Base-by-base conservation (phyloP, 2,113 vertebrate species). In the Panthera uncia region DNA sequence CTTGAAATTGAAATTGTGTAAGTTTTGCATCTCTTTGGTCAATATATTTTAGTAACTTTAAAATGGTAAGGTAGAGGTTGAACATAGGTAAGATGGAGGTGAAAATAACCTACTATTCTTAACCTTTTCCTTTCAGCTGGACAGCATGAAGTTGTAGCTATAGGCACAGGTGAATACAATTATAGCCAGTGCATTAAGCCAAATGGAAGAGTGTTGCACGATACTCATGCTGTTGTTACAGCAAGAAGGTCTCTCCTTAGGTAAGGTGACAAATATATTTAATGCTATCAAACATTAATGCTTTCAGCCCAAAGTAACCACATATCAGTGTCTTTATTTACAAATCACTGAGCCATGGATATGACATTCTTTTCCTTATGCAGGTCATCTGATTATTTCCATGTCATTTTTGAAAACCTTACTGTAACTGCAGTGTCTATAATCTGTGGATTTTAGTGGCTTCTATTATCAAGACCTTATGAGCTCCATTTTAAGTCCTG, bases 171-270 rank as follows among this genome's bases (percentile, higher is more conserved):
- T 50, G 99, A 99, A 57, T 99, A 97, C 84, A 99, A 99, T 76
- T 99, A 99, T 86, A 99, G 98, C 89, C 98, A 99, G 84, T 96
- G 94, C 23, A 66, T 98, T 0, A 98, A 99, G 0, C 93, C 98
- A 0, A 98, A 98, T 23, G 99, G 99, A 29, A 98, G 99, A 61
- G 97, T 99, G 63, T 45, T 99, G 52, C 99, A 99, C 0, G 99
- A 99, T 92, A 99, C 99, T 1, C 99, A 99, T 4, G 99, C 99
- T 41, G 96, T 99, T 1, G 99, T 99, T 7, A 98, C 98, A 13
- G 99, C 99, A 21, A 98, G 99, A 89, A 99, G 99, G 29, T 99
- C 99, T 61, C 98, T 99, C 0, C 99, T 99, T 92, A 99, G 99
- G 99, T 99, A 92, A 94, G 97, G 36, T 0, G 31, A 55, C 8